Percentiles rank a stretch among this genome's conserved stretches.
Evolutionary conservation across 2,113 vertebrate genomes (phyloP).

Genomic region (Sitta europaea): DNA sequence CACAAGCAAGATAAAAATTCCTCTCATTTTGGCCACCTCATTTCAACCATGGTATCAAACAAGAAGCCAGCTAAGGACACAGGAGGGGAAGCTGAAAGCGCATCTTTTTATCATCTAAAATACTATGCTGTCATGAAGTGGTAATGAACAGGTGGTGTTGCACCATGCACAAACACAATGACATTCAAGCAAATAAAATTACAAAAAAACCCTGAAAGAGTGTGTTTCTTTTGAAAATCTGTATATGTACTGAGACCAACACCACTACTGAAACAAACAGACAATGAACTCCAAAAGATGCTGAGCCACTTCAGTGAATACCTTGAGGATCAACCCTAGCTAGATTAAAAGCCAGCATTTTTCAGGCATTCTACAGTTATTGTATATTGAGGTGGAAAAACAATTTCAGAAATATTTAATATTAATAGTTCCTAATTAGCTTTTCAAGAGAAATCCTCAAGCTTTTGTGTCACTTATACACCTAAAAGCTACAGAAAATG

Average conservation of each 20-base stretch:
- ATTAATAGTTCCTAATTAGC: neutral
- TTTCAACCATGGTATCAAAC: neutral
- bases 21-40: neutral
- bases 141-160: neutral
- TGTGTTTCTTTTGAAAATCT: neutral
- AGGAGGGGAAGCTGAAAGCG: neutral
- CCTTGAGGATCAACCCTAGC: neutral
- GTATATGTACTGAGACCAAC: neutral
- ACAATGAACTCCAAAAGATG: neutral
- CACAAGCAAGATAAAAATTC: neutral
- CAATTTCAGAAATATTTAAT: neutral
- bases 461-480: neutral
- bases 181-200: neutral
- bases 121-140: neutral
- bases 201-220: neutral
- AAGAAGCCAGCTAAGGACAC: neutral
- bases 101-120: neutral
- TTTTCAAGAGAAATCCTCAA: neutral
- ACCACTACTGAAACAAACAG: neutral
- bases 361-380: neutral
- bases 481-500: neutral
- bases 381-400: neutral
- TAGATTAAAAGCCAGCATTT: neutral
- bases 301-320: neutral
- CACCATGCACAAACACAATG: neutral